Base-by-base conservation (phyloP, 2,888 invertebrate species). In the Nesidiocoris tenuis region DNA sequence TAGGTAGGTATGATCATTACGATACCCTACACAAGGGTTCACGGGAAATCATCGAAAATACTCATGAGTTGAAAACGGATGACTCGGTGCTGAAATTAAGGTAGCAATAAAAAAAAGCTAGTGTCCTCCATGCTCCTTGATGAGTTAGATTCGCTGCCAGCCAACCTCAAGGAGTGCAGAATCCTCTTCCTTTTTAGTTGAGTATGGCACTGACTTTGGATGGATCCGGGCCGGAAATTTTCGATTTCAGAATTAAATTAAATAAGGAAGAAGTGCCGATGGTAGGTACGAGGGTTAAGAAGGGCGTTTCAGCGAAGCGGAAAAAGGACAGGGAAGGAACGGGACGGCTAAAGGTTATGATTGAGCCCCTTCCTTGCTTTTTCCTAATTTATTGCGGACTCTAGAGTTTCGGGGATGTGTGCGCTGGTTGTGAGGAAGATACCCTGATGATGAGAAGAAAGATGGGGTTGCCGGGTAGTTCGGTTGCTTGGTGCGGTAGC, bases 171-270 rank as follows among this genome's bases (percentile, higher is more conserved):
- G n/a, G n/a, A n/a, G n/a, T n/a, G n/a, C n/a, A n/a, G n/a, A n/a
- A n/a, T n/a, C n/a, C n/a, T n/a, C n/a, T n/a, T n/a, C n/a, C n/a
- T n/a, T n/a, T n/a, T n/a, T n/a, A n/a, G n/a, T n/a, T n/a, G n/a
- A n/a, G n/a, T n/a, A n/a, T n/a, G n/a, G n/a, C 39, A 9, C 64
- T 25, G n/a, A 24, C 24, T 25, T 65, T 19, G 65, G n/a, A 39
- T 39, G 39, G 24, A 65, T 65, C 25, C 19, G 39, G 25, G 25
- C 65, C 65, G 1, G 65, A 65, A 39, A 39, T 65, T 65, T 67
- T 55, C 67, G 67, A 67, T 67, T 67, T 67, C 17, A 55, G 56
- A 55, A 67, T 67, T 67, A 55, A 56, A 67, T 67, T 67, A 67
- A 22, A 67, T 12, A 12, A 21, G 22, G 23, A 67, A 56, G 67